A percentile compares a stretch with the other conserved stretches of the same genome.
phyloP scores from a whole-genome alignment of 2,113 vertebrate genomes.

The Phoxinus phoxinus region DNA sequence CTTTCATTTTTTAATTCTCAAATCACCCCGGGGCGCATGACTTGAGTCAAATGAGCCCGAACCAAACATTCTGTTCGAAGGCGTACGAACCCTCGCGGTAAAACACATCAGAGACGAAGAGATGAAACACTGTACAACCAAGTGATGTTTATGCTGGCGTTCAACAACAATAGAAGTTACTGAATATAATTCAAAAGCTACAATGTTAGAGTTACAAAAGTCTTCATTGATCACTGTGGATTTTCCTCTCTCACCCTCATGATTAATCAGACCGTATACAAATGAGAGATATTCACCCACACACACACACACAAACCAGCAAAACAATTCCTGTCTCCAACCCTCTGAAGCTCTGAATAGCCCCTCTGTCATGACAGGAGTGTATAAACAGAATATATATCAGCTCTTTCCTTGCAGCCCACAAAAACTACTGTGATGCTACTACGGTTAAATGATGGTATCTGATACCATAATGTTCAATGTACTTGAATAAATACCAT shows the following conservation, averaged over 20 bases:
- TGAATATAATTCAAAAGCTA: neutral
- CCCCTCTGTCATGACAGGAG: neutral
- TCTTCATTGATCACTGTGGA: neutral
- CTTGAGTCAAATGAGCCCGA: conserved; percentile 30
- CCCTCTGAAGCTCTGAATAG: conserved; percentile 10
- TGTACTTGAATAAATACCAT: neutral
- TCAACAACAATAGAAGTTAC: neutral
- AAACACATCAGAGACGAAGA: neutral
- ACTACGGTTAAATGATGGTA: neutral
- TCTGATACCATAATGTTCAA: neutral
- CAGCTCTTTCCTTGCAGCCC: conserved; percentile 9
- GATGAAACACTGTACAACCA: neutral
- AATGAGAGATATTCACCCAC: neutral
- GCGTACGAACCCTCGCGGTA: neutral
- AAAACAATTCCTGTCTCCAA: neutral
- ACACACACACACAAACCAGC: neutral
- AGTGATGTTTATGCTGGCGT: neutral
- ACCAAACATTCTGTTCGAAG: conserved; percentile 37
- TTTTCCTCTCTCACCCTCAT: neutral
- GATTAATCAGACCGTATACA: neutral
- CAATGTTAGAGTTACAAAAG: neutral
- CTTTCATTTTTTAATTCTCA: conserved; percentile 33
- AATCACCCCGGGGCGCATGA: conserved; percentile 19
- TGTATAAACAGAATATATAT: conserved; percentile 13
- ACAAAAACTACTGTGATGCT: conserved; percentile 3